These are phyloP conservation scores for Pelagia noctiluca DNA, from an alignment of 30 jellyfish, hydroid and myxozoan genomes.

Conservation along the genomic window DNA sequence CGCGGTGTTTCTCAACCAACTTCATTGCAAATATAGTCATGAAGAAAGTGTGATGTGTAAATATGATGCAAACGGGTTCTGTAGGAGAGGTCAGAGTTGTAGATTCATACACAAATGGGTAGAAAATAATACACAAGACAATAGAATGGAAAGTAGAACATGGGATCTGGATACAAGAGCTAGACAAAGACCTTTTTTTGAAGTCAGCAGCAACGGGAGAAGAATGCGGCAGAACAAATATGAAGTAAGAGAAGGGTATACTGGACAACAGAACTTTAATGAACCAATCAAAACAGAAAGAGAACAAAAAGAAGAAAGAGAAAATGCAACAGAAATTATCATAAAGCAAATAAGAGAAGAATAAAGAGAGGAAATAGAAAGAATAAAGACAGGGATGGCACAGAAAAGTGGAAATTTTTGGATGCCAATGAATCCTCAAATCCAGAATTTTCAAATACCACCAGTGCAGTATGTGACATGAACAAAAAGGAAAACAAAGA, in stretches of 20 bases:
- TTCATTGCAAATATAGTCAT: constrained; percentile 21
- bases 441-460: not conserved
- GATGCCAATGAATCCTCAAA: not conserved
- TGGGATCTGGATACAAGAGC: too few species aligned
- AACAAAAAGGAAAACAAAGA: not conserved
- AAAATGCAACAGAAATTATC: not conserved
- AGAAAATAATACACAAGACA: not conserved
- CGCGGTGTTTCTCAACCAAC: too few species aligned
- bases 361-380: not conserved
- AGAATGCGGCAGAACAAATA: too few species aligned
- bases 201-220: too few species aligned
- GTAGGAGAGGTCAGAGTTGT: constrained; percentile 22
- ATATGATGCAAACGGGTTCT: constrained; percentile 11
- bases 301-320: not conserved
- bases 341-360: not conserved
- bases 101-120: constrained; percentile 28
- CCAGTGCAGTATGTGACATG: not conserved
- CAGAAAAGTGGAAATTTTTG: not conserved
- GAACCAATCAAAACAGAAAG: too few species aligned
- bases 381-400: not conserved
- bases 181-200: too few species aligned
- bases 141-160: not conserved
- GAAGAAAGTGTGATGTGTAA: constrained; percentile 33
- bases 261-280: too few species aligned
- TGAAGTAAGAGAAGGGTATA: too few species aligned